Conservation (phyloP, 2,113 vertebrate genomes). For the Odontesthes bonariensis region DNA sequence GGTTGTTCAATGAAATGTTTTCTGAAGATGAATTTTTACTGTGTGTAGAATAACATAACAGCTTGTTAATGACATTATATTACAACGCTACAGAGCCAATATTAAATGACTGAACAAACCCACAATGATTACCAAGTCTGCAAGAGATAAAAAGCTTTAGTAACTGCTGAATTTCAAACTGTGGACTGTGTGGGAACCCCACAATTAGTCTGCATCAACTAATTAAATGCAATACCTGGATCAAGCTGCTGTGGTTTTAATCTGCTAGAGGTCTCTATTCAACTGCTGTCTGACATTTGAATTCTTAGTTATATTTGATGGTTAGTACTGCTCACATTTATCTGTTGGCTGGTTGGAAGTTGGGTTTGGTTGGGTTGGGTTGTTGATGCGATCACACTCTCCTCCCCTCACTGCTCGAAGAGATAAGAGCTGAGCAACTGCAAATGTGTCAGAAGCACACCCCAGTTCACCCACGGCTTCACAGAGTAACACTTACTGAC, state of each 20-base stretch:
- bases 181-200: slow-evolving; percentile 23
- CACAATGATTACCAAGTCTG: neutral
- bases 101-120: neutral
- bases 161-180: slow-evolving; percentile 16
- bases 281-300: slow-evolving; percentile 41
- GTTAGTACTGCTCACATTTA: slow-evolving; percentile 49
- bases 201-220: slow-evolving; percentile 30
- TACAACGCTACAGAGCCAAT: neutral
- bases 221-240: slow-evolving; percentile 45
- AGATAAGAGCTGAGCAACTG: slow-evolving; percentile 77
- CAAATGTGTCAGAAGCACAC: slow-evolving; percentile 36
- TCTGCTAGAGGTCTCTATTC: slow-evolving; percentile 21
- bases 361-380: slow-evolving; percentile 66
- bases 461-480: slow-evolving; percentile 18
- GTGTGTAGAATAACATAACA: neutral
- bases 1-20: neutral
- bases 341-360: slow-evolving; percentile 64
- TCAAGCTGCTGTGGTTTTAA: slow-evolving; percentile 37
- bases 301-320: slow-evolving; percentile 28
- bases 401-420: slow-evolving; percentile 67
- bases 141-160: neutral
- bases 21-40: too few species aligned
- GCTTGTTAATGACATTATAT: neutral
- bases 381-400: slow-evolving; percentile 38
- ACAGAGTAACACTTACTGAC: slow-evolving; percentile 7